Base-by-base conservation (phyloP, 2,797 vertebrate genomes). In the Bovichtus variegatus region DNA sequence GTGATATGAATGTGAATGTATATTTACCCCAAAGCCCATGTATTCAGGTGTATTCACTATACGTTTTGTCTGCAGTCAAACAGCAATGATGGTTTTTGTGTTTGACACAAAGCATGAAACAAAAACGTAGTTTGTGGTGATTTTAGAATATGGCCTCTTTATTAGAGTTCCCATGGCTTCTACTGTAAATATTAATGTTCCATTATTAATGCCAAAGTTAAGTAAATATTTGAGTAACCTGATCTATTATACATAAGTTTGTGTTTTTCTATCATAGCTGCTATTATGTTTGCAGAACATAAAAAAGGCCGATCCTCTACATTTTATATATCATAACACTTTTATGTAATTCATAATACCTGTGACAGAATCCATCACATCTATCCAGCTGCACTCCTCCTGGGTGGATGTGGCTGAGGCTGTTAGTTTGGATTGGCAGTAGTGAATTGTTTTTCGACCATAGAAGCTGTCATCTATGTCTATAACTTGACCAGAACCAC, bases 401-500 rank as follows among this genome's bases (percentile, higher is more conserved):
- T 93, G 93, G 2, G 59, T 72, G 29, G 91, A 58, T 1, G 90
- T 59, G 0, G 81, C 9, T 2, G 86, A 78, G 12, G 71, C 58
- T 49, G 82, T 7, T 0, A 71, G 3, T 9, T 90, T 85, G 18
- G 82, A 76, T 62, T 84, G 82, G 84, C 98, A 99, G 67, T 97
- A 98, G 86, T 98, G 93, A 58, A 95, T 90, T 0, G 92, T 97
- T 86, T 95, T 97, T 53, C 96, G 89, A 54, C 97, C 97, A 0
- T 96, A 99, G 92, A 97, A 95, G 67, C 96, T 96, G 18, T 97
- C 95, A 6, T 91, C 95, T 31, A 99, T 91, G 71, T 96, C 91
- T 80, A 99, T 94, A 50, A 98, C 96, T 85, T 97, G 92, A 83
- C 96, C 98, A 0, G 96, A 97, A n/a, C 96, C 96, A 54, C 97